A percentile compares a stretch with the other conserved stretches of the same genome.
Conservation (phyloP, 2,888 invertebrate genomes). For the Agrochola macilenta region DNA sequence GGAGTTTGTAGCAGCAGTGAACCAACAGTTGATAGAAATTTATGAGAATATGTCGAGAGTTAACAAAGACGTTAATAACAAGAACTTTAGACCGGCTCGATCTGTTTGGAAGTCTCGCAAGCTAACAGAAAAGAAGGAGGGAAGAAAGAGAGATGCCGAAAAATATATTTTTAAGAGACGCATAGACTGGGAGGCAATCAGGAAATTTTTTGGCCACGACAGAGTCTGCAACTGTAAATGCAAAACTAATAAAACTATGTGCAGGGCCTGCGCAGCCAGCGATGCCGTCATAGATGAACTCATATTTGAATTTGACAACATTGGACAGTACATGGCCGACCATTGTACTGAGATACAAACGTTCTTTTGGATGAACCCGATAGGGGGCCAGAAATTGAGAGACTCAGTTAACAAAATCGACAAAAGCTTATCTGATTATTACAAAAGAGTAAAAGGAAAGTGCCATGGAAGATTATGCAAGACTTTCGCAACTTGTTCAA, state of each 20-base stretch:
- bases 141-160: not conserved
- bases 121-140: not conserved
- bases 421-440: slow-evolving; percentile 79
- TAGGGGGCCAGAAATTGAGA: slow-evolving; percentile 79
- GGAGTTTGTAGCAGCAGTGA: slow-evolving; percentile 77
- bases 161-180: slow-evolving; percentile 55
- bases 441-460: slow-evolving; percentile 81
- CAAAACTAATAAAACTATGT: slow-evolving; percentile 79
- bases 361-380: slow-evolving; percentile 83
- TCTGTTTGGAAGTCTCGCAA: slow-evolving; percentile 33
- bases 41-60: slow-evolving; percentile 67
- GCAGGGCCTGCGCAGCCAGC: slow-evolving; percentile 81
- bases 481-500: slow-evolving; percentile 70
- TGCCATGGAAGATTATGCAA: slow-evolving; percentile 81
- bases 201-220: slow-evolving; percentile 77
- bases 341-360: slow-evolving; percentile 86
- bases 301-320: slow-evolving; percentile 81
- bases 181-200: slow-evolving; percentile 75
- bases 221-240: slow-evolving; percentile 81
- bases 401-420: slow-evolving; percentile 80
- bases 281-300: slow-evolving; percentile 83
- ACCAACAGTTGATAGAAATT: slow-evolving; percentile 74
- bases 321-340: slow-evolving; percentile 80
- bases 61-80: slow-evolving; percentile 32
- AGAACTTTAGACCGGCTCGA: slow-evolving; percentile 23